Base-by-base conservation (phyloP, 2,888 invertebrate genomes). In the Tethea ocularis region DNA sequence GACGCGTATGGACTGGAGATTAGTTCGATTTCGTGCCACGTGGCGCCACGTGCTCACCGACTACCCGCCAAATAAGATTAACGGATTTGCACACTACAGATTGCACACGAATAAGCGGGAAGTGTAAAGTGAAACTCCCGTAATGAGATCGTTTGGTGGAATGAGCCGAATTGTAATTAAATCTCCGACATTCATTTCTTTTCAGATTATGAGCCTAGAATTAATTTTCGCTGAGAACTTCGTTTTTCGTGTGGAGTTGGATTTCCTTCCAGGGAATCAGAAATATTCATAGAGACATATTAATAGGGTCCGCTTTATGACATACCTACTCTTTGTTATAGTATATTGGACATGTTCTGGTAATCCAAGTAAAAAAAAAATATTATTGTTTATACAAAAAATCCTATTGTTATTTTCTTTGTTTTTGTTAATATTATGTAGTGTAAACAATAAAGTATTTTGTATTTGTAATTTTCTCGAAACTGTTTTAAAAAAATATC, bases 31-130 rank as follows among this genome's bases (percentile, higher is more conserved):
- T 87, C 78, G 76, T 67, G 91, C 80, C 91, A 91, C 92, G 92
- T 88, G 92, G 87, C 91, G 91, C 88, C 91, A 89, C 92, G 93
- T 91, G 92, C 84, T 72, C 69, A 61, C 64, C 69, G 75, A 79
- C 84, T 87, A 86, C 89, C 89, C 89, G 83, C 89, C 82, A 89
- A 91, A 92, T 89, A 84, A 93, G 92, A 93, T 93, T 93, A 93
- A 87, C 91, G 91, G 93, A 93, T 93, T 92, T 92, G 89, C 89
- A 88, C 91, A 91, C 92, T 92, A 91, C 93, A 91, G 91, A 93
- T 92, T 93, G 92, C 90, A 92, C 92, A 91, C 88, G 88, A 92
- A 91, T 91, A 82, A 80, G 82, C 91, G 89, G 92, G 92, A 93
- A 91, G 92, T 92, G 92, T 90, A 91, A 92, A 93, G 91, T 93